Evolutionary conservation across 2,888 invertebrate genomes (phyloP).

Genomic region (Emesis russula): DNA sequence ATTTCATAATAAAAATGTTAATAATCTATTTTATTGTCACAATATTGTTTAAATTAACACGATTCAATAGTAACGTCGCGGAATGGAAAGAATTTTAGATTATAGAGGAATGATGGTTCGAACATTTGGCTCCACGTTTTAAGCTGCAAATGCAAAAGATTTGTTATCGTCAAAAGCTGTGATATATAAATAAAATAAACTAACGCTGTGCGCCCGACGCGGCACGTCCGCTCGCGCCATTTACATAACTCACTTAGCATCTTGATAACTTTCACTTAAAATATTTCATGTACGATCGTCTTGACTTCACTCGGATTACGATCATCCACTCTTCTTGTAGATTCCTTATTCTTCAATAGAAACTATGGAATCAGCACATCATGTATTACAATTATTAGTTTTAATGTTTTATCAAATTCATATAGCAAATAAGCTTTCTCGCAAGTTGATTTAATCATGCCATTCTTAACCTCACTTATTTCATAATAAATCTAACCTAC

Average conservation of each 20-base stretch:
- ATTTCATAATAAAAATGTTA: too few relatives aligned
- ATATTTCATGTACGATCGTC: constrained; percentile 86
- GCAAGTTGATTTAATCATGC: constrained; percentile 58
- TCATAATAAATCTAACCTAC: constrained; percentile 31
- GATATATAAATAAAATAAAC: constrained; percentile 95
- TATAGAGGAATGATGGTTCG: constrained; percentile 93
- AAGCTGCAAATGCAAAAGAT: constrained; percentile 96
- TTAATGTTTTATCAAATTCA: constrained; percentile 50
- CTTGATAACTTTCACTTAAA: constrained; percentile 90
- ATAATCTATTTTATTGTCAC: background rate
- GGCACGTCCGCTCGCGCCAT: constrained; percentile 92
- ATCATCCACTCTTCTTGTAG: constrained; percentile 91
- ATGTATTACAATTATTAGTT: constrained; percentile 92
- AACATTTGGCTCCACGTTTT: constrained; percentile 94
- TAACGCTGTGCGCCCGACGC: constrained; percentile 92
- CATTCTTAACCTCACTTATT: constrained; percentile 48
- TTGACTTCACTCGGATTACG: constrained; percentile 86
- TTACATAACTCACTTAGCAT: constrained; percentile 91
- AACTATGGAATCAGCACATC: constrained; percentile 93
- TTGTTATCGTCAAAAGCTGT: constrained; percentile 96
- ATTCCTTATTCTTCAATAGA: constrained; percentile 88
- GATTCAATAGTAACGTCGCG: constrained; percentile 77
- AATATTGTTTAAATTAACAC: background rate
- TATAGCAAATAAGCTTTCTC: constrained; percentile 79
- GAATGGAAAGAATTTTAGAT: constrained; percentile 76